A percentile compares a stretch with the other conserved stretches of the same genome.
These are phyloP conservation scores for Calcarius ornatus DNA, from an alignment of 2,113 vertebrate genomes.

Conservation along the genomic window DNA sequence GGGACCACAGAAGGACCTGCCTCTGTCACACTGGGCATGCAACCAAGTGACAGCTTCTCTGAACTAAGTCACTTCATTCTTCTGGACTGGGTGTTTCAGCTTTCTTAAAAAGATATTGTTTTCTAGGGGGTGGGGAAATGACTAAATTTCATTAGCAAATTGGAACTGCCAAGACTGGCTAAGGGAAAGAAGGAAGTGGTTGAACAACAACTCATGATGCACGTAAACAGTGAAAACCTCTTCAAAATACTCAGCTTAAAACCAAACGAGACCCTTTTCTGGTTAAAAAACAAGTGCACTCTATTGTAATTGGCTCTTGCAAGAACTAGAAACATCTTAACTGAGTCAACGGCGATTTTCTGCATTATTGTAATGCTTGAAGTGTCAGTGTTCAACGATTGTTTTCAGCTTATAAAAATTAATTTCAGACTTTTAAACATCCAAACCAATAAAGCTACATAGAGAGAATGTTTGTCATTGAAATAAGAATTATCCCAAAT, in stretches of 20 bases:
- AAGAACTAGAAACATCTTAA: slow-evolving; percentile 67
- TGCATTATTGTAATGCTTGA: slow-evolving; percentile 65
- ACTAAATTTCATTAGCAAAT: neutral
- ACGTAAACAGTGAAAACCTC: slow-evolving; percentile 8
- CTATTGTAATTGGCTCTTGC: slow-evolving; percentile 50
- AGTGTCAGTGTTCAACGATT: slow-evolving; percentile 55
- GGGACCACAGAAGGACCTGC: neutral
- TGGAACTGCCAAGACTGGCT: neutral
- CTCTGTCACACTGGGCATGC: fast-evolving
- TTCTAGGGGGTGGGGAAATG: neutral
- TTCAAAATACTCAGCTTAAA: slow-evolving; percentile 43
- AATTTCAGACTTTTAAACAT: slow-evolving; percentile 64
- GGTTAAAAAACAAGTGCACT: slow-evolving; percentile 41
- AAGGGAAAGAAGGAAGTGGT: neutral
- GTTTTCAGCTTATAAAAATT: slow-evolving; percentile 66
- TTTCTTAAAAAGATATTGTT: neutral
- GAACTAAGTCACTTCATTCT: neutral
- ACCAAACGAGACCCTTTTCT: slow-evolving; percentile 40
- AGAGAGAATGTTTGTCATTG: neutral
- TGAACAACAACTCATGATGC: neutral
- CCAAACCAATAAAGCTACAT: slow-evolving; percentile 45
- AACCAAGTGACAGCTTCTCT: neutral
- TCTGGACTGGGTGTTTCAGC: neutral
- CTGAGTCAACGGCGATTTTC: slow-evolving; percentile 56
- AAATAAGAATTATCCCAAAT: slow-evolving; percentile 37